Percentiles rank a stretch among this genome's conserved stretches.
Evolutionary conservation across 2,113 vertebrate genomes (phyloP).

Genomic region (Stercorarius parasiticus): DNA sequence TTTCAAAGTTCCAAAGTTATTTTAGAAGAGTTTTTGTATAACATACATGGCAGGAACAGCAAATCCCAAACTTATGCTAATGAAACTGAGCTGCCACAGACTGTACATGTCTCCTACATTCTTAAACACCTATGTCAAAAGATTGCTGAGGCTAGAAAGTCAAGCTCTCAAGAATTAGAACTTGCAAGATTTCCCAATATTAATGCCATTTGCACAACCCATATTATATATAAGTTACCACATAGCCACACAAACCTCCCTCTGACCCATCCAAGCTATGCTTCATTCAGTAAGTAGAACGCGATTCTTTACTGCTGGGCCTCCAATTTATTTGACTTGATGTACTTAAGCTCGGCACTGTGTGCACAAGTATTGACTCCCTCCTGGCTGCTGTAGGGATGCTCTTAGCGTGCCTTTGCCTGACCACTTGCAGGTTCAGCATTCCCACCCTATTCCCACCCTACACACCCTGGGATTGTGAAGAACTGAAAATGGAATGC

Average conservation of each 20-base stretch:
- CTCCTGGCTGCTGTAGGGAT: neutral
- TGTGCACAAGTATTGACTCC: neutral
- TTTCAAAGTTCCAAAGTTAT: neutral
- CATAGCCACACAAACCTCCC: neutral
- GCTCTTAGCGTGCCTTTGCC: neutral
- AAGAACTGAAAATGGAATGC: neutral
- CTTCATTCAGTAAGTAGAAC: neutral
- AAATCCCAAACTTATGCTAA: neutral
- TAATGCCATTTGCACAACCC: neutral
- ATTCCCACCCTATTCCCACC: neutral
- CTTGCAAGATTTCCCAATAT: neutral
- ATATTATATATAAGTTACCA: neutral
- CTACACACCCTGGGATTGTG: neutral
- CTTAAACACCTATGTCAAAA: neutral
- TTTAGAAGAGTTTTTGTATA: neutral
- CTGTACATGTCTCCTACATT: neutral
- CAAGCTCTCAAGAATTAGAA: neutral
- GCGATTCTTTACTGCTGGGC: neutral
- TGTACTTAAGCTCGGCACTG: neutral
- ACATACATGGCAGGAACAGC: neutral
- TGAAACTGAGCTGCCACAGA: neutral
- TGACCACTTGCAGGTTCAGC: neutral
- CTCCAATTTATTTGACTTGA: neutral
- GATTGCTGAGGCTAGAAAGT: neutral
- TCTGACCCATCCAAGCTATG: neutral